Conservation (phyloP, 2,113 vertebrate species). For the Ovibos moschatus region DNA sequence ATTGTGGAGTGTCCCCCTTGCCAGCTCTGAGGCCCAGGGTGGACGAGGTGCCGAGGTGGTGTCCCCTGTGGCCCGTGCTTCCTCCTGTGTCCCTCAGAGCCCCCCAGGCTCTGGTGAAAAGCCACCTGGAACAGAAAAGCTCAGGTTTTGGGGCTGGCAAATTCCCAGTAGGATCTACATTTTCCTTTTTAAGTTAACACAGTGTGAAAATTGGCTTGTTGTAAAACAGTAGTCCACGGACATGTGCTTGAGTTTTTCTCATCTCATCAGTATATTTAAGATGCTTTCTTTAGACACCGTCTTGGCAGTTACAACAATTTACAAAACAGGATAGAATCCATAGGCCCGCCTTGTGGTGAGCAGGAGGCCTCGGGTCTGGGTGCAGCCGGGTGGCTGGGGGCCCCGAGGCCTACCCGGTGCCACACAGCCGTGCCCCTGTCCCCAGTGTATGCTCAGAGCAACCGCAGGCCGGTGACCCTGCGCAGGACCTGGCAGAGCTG, state of each 20-base stretch:
- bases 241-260: background rate
- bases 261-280: background rate
- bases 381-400: background rate
- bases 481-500: fast-evolving
- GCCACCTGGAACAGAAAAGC: background rate
- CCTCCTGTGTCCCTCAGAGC: background rate
- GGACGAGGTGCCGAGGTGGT: background rate
- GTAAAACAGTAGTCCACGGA: too few relatives aligned
- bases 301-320: background rate
- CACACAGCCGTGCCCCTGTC: fast-evolving
- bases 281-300: background rate
- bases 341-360: background rate
- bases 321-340: background rate
- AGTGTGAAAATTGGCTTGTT: background rate
- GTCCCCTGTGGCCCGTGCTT: fast-evolving
- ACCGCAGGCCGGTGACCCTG: fast-evolving
- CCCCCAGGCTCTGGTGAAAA: background rate
- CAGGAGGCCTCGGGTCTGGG: background rate
- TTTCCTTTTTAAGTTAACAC: background rate
- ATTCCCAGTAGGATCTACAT: fast-evolving
- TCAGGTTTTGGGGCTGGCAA: fast-evolving
- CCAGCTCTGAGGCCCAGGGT: too few relatives aligned
- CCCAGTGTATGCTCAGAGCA: background rate
- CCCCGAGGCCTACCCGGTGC: fast-evolving
- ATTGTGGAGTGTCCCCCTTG: fast-evolving